Base-by-base conservation (phyloP, 2,888 invertebrate genomes). In the Drosophila atripex region DNA sequence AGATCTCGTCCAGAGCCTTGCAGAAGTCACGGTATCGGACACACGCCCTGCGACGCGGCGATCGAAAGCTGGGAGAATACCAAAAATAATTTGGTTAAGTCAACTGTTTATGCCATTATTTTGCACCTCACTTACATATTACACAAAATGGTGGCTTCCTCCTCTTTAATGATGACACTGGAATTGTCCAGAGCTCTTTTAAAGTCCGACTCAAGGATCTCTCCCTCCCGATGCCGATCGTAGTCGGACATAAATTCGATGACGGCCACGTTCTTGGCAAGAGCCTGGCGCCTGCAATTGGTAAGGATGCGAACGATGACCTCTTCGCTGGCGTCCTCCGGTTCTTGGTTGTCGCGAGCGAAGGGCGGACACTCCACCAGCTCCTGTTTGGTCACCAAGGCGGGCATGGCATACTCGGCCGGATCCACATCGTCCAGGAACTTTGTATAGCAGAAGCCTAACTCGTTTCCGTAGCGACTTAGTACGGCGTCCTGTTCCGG, bases 381-480 rank as follows among this genome's bases (percentile, higher is more conserved):
- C 14, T 78, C 57, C 8, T 76, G 69, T n/a, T 78, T 73, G 11
- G 69, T 55, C 3, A 72, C 73, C 72, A 90, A 75, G 16, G 83
- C 78, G 2, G 91, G 91, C 74, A 90, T 77, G 0, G 86, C 90
- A 63, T 90, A 91, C 63, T 90, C 90, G 0, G 88, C 86, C 2
- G 91, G 91, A 82, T 92, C 91, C 3, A 75, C 93, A 91, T 96
- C 95, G 60, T 93, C 93, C 55, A 96, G 91, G 77, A 96, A 94
- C 78, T 93, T 93, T 70, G 93, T 92, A 88, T 96, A 96, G 92
- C 94, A 94, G 90, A 96, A 96, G 21, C 96, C 96, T 86, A 94
- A 91, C 88, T 95, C 94, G 89, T 96, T 95, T 70, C 94, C 94
- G 91, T 95, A 96, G 73, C 95, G 93, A 78, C 93, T 93, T 88